These are phyloP conservation scores for Eristalinus aeneus DNA, from an alignment of 2,888 invertebrate species.

Conservation along the genomic window DNA sequence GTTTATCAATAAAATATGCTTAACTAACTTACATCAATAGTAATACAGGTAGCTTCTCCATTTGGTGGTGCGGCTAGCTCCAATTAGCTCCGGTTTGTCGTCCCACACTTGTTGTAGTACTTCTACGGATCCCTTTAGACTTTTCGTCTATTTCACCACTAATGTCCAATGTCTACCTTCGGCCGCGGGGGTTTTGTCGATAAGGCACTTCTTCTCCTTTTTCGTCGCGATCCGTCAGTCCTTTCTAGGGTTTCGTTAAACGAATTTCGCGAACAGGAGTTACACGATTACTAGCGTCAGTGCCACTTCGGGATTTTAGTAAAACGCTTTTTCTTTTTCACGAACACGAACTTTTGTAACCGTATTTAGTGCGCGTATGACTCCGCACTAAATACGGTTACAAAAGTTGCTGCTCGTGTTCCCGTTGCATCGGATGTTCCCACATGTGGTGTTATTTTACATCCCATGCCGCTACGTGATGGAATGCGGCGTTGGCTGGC, in stretches of 20 bases:
- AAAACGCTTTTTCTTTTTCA: neutral
- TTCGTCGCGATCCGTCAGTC: too few relatives aligned
- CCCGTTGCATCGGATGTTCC: too few relatives aligned
- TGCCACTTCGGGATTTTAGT: conserved; percentile 5
- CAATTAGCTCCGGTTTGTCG: conserved; percentile 18
- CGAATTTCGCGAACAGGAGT: neutral
- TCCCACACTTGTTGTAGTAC: neutral
- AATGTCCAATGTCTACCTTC: neutral
- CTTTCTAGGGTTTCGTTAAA: neutral
- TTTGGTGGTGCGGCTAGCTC: conserved; percentile 30
- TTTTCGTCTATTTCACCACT: neutral
- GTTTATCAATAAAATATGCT: neutral
- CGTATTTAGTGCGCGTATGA: too few relatives aligned
- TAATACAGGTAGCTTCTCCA: neutral
- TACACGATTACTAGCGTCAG: conserved; percentile 1
- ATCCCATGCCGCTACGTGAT: too few relatives aligned
- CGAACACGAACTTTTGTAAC: too few relatives aligned
- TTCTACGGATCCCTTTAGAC: conserved; percentile 19
- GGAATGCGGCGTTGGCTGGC: too few relatives aligned
- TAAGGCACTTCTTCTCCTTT: too few relatives aligned
- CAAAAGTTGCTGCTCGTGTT: too few relatives aligned
- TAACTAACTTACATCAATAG: conserved; percentile 13
- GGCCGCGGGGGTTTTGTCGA: neutral
- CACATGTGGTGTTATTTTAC: too few relatives aligned
- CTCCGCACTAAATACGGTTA: too few relatives aligned